phyloP scores from a whole-genome alignment of 2,888 invertebrate genomes.

The Pherbina coryleti region DNA sequence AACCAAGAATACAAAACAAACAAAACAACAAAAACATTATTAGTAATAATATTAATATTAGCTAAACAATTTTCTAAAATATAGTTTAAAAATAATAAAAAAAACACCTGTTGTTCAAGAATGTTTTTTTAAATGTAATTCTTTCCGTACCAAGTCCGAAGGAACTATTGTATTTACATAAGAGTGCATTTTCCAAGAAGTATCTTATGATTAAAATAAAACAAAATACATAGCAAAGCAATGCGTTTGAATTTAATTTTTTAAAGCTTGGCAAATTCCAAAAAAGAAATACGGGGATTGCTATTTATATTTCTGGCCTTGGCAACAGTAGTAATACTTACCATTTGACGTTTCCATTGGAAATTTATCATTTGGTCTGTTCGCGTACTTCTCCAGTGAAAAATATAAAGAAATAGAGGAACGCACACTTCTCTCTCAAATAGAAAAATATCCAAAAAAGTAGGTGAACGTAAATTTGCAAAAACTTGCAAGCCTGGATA shows the following conservation, averaged over 20 bases:
- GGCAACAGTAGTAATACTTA: too few relatives aligned
- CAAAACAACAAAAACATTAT: not conserved
- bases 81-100: constrained; percentile 21
- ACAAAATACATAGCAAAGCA: not conserved
- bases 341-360: too few relatives aligned
- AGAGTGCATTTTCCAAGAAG: not conserved
- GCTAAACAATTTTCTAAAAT: constrained; percentile 29
- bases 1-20: not conserved
- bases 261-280: too few relatives aligned
- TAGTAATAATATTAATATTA: constrained; percentile 11
- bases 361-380: too few relatives aligned
- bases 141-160: not conserved
- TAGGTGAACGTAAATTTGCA: too few relatives aligned
- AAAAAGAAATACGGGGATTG: too few relatives aligned
- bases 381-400: too few relatives aligned
- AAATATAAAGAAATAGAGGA: too few relatives aligned
- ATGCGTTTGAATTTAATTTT: not conserved
- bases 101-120: not conserved
- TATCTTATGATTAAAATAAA: not conserved
- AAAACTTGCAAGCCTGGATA: too few relatives aligned
- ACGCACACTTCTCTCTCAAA: too few relatives aligned
- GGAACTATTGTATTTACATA: not conserved
- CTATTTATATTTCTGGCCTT: too few relatives aligned
- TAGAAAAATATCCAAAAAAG: too few relatives aligned
- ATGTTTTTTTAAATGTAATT: constrained; percentile 15